A percentile compares a stretch with the other conserved stretches of the same genome.
phyloP scores from a whole-genome alignment of 2,113 vertebrate species.

The Neopipo cinnamomea region DNA sequence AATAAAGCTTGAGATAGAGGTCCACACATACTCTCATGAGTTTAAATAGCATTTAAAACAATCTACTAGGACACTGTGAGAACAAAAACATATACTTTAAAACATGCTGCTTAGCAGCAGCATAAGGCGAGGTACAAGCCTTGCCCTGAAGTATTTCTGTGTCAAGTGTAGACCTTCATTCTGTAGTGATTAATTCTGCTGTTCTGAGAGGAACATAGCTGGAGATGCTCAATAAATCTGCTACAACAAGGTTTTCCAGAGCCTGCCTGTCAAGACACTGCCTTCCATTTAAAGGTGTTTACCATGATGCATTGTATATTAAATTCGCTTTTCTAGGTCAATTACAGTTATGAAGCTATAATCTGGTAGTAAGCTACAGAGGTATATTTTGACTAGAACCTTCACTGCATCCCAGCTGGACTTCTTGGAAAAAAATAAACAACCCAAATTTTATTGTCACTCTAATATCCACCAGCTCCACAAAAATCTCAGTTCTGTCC shows the following conservation, averaged over 20 bases:
- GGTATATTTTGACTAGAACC: neutral
- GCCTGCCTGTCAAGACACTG: neutral
- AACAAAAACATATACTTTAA: neutral
- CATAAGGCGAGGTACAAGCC: neutral
- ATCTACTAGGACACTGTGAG: neutral
- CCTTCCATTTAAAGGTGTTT: neutral
- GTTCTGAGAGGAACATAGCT: neutral
- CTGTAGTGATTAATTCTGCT: neutral
- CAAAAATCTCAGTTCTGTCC: neutral
- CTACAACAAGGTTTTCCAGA: neutral
- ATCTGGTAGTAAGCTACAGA: neutral
- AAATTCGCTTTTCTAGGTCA: neutral
- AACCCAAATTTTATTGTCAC: rapidly evolving
- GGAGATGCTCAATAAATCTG: neutral
- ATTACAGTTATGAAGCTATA: neutral
- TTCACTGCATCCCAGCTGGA: neutral
- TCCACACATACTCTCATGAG: neutral
- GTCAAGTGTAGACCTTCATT: neutral
- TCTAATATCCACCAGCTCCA: neutral
- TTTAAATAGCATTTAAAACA: neutral
- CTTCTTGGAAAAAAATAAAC: neutral
- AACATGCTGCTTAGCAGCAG: neutral
- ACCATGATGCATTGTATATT: neutral
- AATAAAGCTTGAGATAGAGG: neutral
- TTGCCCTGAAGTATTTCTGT: neutral